Percentiles rank a stretch among this genome's conserved stretches.
Evolutionary conservation across 2,797 vertebrate species (phyloP).

Genomic region (Phrynocephalus guinanensis): DNA sequence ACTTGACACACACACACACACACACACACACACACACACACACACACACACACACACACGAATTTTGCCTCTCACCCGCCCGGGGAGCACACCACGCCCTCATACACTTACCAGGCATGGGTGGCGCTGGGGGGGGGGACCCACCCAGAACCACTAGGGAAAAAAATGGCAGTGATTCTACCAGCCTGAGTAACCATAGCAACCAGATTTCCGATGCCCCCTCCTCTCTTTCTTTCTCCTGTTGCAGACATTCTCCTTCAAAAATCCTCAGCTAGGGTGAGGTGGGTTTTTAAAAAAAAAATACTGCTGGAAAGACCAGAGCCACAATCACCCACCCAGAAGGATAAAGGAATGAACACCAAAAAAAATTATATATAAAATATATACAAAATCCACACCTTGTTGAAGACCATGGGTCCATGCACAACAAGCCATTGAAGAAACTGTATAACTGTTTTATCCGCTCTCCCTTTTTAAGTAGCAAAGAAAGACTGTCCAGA

Average conservation of each 20-base stretch:
- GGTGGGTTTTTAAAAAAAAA: neutral
- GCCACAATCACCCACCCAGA: neutral
- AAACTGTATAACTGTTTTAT: neutral
- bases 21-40: neutral
- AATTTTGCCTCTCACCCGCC: no score
- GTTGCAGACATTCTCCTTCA: conserved; percentile 51
- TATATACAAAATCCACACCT: neutral
- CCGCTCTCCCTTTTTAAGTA: no score
- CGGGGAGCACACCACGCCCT: conserved; percentile 21
- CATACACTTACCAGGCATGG: neutral
- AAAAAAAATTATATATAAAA: no score
- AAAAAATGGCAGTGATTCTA: conserved; percentile 44
- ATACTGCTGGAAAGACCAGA: neutral
- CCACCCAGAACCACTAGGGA: neutral
- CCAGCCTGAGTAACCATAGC: conserved; percentile 67
- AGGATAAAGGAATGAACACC: neutral
- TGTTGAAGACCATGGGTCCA: neutral
- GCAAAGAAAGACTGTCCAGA: neutral
- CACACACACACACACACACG: neutral
- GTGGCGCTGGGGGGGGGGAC: neutral
- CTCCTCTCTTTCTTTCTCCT: neutral
- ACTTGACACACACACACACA: neutral
- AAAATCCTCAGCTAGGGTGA: neutral
- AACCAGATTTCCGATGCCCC: conserved; percentile 57
- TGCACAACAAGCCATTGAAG: neutral